Base-by-base conservation (phyloP, 2,888 invertebrate species). In the Patella ulyssiponensis region DNA sequence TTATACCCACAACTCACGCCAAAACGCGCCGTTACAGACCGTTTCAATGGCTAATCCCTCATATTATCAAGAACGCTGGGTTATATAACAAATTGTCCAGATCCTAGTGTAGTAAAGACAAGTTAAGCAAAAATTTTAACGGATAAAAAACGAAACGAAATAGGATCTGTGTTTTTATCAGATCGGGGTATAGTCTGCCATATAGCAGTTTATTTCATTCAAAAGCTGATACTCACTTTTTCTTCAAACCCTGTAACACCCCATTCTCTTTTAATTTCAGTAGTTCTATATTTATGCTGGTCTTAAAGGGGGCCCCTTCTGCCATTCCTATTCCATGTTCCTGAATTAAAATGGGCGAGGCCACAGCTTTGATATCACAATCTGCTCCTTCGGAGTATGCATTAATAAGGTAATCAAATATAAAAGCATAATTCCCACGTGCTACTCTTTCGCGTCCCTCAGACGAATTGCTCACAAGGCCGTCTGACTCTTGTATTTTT, bases 261-360 rank as follows among this genome's bases (percentile, higher is more conserved):
- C 86, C 85, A 3, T 78, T 76, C 74, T 88, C 89, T 23, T 87
- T 88, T n/a, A 89, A 52, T 58, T 83, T 79, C 14, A 89, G 80
- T 2, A 89, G 79, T 51, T 84, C 87, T 44, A 88, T 86, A 81
- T 89, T 87, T 20, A 89, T 83, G 71, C 81, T 80, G n/a, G 87
- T 86, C 74, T 64, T 64, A 64, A 64, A 64, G 23, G 64, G 64
- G 0, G 64, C 64, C 86, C 88, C 14, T 84, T 82, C 64, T 17
- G 79, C 71, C 85, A 89, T 87, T 7, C 85, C 88, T 9, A 89
- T 87, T 0, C 89, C 89, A 44, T 89, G 89, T 73, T 89, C 88
- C 79, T 88, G 87, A n/a, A 87, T 79, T 20, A 87, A 82, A 15
- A 89, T 86, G 0, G 89, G 88, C 11, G 85, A 77, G 0, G 86